Base-by-base conservation (phyloP, 2,888 invertebrate genomes). In the Drosophila kuntzei region DNA sequence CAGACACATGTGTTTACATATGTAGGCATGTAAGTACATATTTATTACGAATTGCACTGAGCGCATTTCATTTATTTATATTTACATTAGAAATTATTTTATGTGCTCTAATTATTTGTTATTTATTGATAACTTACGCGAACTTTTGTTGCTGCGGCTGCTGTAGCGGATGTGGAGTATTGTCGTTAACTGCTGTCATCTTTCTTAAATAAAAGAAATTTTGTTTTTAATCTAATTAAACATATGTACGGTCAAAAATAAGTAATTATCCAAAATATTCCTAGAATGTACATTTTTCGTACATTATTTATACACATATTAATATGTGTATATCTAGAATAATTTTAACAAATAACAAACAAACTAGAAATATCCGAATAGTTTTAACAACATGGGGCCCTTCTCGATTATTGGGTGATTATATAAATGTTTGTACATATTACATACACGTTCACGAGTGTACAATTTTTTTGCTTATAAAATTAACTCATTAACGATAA, bases 81-180 rank as follows among this genome's bases (percentile, higher is more conserved):
- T 62, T 69, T 68, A 20, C 46, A 27, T 53, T 63, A 49, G 5
- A 22, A 44, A 67, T 53, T 69, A 62, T 47, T 62, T 46, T 12
- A 29, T 47, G 25, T 44, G 36, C 36, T 49, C 72, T 66, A 75
- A 73, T 62, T 61, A 25, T 27, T 58, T 41, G 32, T 51, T 54
- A 49, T 46, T 49, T 58, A 36, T 41, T 43, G 65, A 58, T 58
- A 69, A 89, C 90, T 91, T 89, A 90, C 90, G 91, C 85, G 80
- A 90, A 90, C 72, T 88, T 76, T 65, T 90, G 85, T 50, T 85
- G 85, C 53, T 80, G 66, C 9, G 72, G 79, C 67, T 78, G 79
- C 59, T 76, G 71, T 18, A 79, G 65, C 6, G 77, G 55, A 29
- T 49, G 47, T 11, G 65, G 53, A 22, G 29, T 11, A 6, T 27